These are phyloP conservation scores for Coracopsis vasa DNA, from an alignment of 2,113 vertebrate species.

Conservation along the genomic window DNA sequence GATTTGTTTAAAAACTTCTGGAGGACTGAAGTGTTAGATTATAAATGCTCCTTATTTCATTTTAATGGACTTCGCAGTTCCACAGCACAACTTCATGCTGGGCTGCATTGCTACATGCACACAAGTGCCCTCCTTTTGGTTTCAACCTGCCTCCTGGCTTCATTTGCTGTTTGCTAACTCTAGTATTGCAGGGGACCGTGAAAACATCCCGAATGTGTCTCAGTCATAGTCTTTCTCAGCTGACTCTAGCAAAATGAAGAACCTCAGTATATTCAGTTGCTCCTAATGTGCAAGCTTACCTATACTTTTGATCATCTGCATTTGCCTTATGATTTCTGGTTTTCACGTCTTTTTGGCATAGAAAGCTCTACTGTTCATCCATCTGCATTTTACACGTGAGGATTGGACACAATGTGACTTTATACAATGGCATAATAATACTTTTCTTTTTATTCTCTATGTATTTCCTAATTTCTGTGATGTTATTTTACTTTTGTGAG, in stretches of 20 bases:
- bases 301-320: background rate
- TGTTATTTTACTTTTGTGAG: background rate
- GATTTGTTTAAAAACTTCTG: slow-evolving; percentile 14
- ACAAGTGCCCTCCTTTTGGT: background rate
- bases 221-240: background rate
- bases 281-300: background rate
- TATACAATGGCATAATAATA: background rate
- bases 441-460: background rate
- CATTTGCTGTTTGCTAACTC: background rate
- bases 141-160: background rate
- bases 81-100: accelerated
- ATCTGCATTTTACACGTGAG: background rate
- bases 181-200: background rate
- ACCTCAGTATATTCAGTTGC: background rate
- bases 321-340: background rate
- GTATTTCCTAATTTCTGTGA: background rate
- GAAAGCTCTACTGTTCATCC: background rate
- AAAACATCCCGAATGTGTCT: background rate
- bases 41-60: background rate
- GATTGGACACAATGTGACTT: background rate
- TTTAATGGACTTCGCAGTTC: background rate
- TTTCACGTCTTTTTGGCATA: background rate
- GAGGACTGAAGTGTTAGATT: background rate
- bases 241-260: background rate
- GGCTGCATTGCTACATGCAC: background rate